Evolutionary conservation across 2,113 vertebrate species (phyloP), one percentile per base, ranked within the genome.

Genomic region (Malurus melanocephalus): DNA sequence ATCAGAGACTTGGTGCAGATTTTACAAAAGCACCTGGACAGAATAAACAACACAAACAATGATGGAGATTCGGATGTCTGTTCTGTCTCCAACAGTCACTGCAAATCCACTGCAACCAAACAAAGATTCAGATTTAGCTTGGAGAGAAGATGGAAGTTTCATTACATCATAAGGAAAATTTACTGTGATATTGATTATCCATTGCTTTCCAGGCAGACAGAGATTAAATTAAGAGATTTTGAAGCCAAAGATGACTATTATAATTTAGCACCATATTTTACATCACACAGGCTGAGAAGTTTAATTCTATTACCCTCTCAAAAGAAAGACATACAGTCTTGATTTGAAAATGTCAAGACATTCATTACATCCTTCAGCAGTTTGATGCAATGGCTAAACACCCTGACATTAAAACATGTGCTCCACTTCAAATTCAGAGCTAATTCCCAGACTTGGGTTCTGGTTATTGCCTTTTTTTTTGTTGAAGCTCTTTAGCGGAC

Each of bases 331-430:
- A 66, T 87, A 90, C 62, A 85, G 71, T 59, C 92, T 93, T 88
- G 62, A 76, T 79, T 88, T 93, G 87, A 92, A 94, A 95, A 93
- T 92, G 91, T 80, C 92, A 93, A 88, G 92, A 69, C 71, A 92
- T 82, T 85, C 64, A 87, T 94, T 88, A 87, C n/a, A 53, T 61
- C 79, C 53, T 71, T 89, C 79, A 76, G 90, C 71, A 87, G 75
- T 92, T 45, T 87, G 78, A 87, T 87, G 80, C 64, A 87, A 82
- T 90, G 85, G 81, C 60, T 93, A 89, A 95, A 92, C 84, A 66
- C 66, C 30, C 78, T 92, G 90, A 95, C 80, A 73, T 93, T 92
- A 87, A 85, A 94, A 85, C 89, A 87, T 73, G 89, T 40, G 40
- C 43, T 82, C 40, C 62, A 49, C 35, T 87, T 93, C 73, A 84